Conservation (phyloP, 2,888 invertebrate genomes). For the Eupithecia pulchellata region DNA sequence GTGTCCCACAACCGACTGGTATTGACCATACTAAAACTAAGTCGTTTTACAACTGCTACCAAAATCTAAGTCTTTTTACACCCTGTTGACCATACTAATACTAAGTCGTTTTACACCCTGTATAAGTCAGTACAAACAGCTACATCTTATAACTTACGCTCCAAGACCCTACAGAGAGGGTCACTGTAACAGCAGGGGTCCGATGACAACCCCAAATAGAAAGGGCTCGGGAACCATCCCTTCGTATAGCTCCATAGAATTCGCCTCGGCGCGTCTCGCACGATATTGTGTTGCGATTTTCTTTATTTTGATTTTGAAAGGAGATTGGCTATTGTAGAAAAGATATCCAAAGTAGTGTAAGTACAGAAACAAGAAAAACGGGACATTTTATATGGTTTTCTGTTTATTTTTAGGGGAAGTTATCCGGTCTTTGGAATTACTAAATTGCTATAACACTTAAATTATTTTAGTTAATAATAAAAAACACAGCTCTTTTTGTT, state of each 20-base stretch:
- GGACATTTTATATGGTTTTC: neutral
- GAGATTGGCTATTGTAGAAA: constrained; percentile 24
- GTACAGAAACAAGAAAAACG: neutral
- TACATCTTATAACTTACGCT: constrained; percentile 61
- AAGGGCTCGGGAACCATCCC: constrained; percentile 73
- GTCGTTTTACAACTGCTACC: too few relatives aligned
- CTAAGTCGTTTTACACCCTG: too few relatives aligned
- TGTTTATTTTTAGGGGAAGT: neutral
- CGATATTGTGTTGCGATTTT: constrained; percentile 58
- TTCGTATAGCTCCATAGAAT: constrained; percentile 72
- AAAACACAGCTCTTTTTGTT: too few relatives aligned
- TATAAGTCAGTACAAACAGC: neutral
- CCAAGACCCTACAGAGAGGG: constrained; percentile 61
- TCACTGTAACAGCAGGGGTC: constrained; percentile 75
- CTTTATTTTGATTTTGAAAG: constrained; percentile 30
- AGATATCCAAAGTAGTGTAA: neutral
- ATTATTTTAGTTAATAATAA: too few relatives aligned
- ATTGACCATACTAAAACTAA: too few relatives aligned
- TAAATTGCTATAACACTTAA: too few relatives aligned
- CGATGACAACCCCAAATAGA: constrained; percentile 79
- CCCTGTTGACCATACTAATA: too few relatives aligned
- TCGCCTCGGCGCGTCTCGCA: constrained; percentile 63
- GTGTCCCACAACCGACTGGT: too few relatives aligned
- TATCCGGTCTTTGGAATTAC: neutral
- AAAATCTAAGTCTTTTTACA: too few relatives aligned